Percentiles rank a stretch among this genome's conserved stretches.
Conservation (phyloP, 2,113 vertebrate genomes). For the Menura novaehollandiae region DNA sequence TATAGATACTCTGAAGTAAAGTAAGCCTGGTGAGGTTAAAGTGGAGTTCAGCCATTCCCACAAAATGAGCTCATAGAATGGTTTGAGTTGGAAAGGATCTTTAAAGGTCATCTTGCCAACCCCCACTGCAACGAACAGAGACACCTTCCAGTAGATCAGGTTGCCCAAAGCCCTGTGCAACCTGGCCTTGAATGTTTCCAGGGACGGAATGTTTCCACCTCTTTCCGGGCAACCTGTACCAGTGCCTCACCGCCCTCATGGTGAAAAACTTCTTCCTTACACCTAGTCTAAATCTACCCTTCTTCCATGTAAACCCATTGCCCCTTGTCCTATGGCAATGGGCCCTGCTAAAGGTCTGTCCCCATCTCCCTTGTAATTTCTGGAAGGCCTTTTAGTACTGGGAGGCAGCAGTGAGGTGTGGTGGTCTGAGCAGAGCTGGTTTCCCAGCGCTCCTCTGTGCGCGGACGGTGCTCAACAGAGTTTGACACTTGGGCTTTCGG, state of each 20-base stretch:
- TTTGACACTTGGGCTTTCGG: neutral
- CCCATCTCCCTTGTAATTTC: neutral
- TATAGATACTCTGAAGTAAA: neutral
- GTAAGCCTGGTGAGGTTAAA: neutral
- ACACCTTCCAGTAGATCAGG: neutral
- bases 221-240: neutral
- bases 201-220: neutral
- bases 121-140: accelerated
- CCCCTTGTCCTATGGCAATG: neutral
- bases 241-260: neutral
- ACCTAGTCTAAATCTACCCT: neutral
- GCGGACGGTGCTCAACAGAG: accelerated
- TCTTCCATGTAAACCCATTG: neutral
- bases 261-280: neutral
- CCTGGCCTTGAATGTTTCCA: neutral
- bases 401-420: accelerated
- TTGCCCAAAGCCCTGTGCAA: accelerated
- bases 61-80: neutral
- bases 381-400: neutral
- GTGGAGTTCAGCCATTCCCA: neutral
- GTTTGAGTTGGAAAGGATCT: neutral
- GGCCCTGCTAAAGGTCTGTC: neutral
- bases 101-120: neutral
- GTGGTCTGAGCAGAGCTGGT: neutral
- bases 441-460: neutral